Base-by-base conservation (phyloP, 2,888 invertebrate genomes). In the Bhutanitis thaidina region DNA sequence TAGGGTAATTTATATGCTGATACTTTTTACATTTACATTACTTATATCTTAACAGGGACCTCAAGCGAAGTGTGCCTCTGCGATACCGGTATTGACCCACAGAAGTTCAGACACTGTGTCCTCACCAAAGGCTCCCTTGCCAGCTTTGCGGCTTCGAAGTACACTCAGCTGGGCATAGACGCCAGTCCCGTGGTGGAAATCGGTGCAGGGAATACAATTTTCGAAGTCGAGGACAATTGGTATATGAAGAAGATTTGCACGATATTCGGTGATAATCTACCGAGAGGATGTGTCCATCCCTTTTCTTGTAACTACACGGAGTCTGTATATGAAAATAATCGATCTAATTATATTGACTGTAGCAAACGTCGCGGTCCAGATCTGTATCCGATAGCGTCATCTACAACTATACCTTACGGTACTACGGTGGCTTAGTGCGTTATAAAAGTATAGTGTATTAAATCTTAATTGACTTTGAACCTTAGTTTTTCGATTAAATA, bases 231-330 rank as follows among this genome's bases (percentile, higher is more conserved):
- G 2, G 74, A 71, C 37, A 54, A 41, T 0, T 71, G 64, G 64
- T 76, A 69, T 30, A 54, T 79, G 30, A 69, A 72, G 59, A 74
- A 77, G 45, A 74, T 77, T 9, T 79, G 78, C 53, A 70, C 73
- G 0, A 66, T 77, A n/a, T 79, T 77, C 32, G 71, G 71, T 0
- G 70, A 72, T 4, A 58, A 65, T 13, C 53, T 57, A 1, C 79
- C 79, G 0, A 59, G 71, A 47, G 77, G 78, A 0, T 79, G 79
- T 43, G 32, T 63, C 0, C 66, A 65, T 12, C 74, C 74, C 0
- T 67, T 67, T 10, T 41, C 57, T 0, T 69, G 66, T 27, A 67
- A 67, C 38, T 20, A 45, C 0, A 65, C 64, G 4, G 54, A 57
- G 4, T 36, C 29, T 0, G 45, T 41, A n/a, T 46, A 46, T 16